Evolutionary conservation across 92 coral and sea anemone genomes (phyloP).

Genomic region (Anthopleura xanthogrammica): DNA sequence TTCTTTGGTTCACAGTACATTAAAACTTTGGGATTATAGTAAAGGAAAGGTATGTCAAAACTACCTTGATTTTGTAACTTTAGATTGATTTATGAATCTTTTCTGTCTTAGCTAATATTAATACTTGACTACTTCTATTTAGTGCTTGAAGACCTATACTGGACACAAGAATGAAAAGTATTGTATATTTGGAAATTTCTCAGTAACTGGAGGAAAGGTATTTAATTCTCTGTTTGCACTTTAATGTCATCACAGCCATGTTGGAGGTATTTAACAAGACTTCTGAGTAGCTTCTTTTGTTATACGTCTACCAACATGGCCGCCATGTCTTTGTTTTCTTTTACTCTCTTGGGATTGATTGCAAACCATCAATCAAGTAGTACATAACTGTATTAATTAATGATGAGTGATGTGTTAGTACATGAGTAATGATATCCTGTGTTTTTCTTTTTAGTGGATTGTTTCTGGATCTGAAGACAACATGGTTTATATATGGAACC

Average conservation of each 20-base stretch:
- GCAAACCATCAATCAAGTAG: no score
- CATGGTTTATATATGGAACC: conserved; percentile 93
- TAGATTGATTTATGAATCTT: neutral
- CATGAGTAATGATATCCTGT: neutral
- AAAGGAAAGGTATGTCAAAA: conserved; percentile 77
- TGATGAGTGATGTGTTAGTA: neutral
- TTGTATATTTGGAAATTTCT: conserved; percentile 96
- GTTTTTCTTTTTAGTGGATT: conserved; percentile 71
- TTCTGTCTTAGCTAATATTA: neutral
- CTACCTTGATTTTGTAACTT: neutral
- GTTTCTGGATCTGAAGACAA: conserved; percentile 98
- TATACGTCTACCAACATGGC: no score
- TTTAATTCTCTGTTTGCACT: neutral
- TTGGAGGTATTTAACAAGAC: no score
- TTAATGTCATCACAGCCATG: neutral
- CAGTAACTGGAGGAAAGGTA: conserved; percentile 99
- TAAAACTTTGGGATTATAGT: conserved; percentile 99
- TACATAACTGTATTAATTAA: no score
- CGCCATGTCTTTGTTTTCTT: no score
- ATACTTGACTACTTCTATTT: neutral
- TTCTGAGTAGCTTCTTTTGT: no score
- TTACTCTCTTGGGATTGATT: no score
- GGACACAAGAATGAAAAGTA: conserved; percentile 99
- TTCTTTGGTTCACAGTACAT: conserved; percentile 57
- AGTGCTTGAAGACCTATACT: conserved; percentile 95